Evolutionary conservation across 2,888 invertebrate species (phyloP), one percentile per base, ranked within the genome.

Genomic region (Boloria selene): DNA sequence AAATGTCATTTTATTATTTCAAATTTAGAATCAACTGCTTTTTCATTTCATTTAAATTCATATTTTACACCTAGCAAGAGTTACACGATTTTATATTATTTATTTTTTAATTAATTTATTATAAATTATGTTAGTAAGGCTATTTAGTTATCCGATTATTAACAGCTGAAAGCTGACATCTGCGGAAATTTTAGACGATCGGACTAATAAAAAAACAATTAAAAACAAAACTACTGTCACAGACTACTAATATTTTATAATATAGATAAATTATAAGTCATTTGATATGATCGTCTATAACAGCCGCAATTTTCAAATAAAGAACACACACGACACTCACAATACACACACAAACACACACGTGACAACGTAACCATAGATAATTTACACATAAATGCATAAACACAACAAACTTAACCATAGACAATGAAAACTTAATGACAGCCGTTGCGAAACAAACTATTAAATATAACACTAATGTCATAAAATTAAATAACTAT

Each of bases 1-100:
- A 79, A 84, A 86, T 88, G 86, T 87, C 88, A 89, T 90, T 90
- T 89, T 86, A 88, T 87, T 90, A 88, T 81, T 86, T 66, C 85
- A 86, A 88, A 87, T 91, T 92, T 91, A 92, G 91, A 92, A 91
- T 92, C 88, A 84, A 88, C 87, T 90, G 91, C 91, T 92, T 91
- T 84, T 79, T 82, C 73, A 67, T 74, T 71, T 82, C 75, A 77
- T 79, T 78, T 83, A 88, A 90, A 86, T 91, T 85, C 88, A 90
- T 87, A 88, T 85, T 86, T 84, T 69, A 54, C 54, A 68, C 83
- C 89, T 91, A 91, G 80, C 79, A 85, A 88, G 83, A 86, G 79
- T 85, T 7, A 85, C 84, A 84, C 76, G 82, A 80, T 79, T 83
- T 77, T 80, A 76, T 83, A 81, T 80, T 72, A 70, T 81, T 22